Conservation (phyloP, 2,113 vertebrate genomes). For the Naja naja region DNA sequence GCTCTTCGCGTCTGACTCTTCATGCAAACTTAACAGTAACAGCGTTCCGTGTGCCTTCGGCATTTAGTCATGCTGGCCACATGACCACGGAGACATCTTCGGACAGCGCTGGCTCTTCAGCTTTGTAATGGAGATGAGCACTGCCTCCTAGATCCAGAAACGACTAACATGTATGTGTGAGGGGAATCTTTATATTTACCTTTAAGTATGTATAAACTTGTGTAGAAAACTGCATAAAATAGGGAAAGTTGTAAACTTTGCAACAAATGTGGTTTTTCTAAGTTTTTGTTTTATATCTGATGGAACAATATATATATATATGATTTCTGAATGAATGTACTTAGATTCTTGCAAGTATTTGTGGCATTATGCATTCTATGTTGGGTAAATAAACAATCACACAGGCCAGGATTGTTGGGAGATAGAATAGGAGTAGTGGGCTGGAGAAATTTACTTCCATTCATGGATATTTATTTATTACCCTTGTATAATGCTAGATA, state of each 20-base stretch:
- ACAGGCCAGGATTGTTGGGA: background rate
- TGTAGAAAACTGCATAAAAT: background rate
- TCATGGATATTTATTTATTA: background rate
- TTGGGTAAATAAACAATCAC: background rate
- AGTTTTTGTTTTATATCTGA: background rate
- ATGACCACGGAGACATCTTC: no score
- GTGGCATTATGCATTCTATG: background rate
- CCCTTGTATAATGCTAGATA: background rate
- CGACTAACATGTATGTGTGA: no score
- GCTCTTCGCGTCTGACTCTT: no score
- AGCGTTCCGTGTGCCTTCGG: no score
- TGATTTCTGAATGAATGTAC: background rate
- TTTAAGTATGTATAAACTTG: background rate
- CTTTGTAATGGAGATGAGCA: no score
- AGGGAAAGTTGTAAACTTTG: background rate
- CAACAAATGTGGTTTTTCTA: background rate
- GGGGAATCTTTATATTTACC: no score
- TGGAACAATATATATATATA: background rate
- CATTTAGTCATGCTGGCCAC: no score
- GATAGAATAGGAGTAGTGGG: background rate
- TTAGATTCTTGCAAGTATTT: background rate
- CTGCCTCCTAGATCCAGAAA: no score
- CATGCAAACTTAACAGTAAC: no score
- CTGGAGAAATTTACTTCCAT: background rate
- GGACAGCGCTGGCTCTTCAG: no score